These are phyloP conservation scores for Brachionus sp. DNA, from an alignment of 1,140 invertebrate species.

Conservation along the genomic window DNA sequence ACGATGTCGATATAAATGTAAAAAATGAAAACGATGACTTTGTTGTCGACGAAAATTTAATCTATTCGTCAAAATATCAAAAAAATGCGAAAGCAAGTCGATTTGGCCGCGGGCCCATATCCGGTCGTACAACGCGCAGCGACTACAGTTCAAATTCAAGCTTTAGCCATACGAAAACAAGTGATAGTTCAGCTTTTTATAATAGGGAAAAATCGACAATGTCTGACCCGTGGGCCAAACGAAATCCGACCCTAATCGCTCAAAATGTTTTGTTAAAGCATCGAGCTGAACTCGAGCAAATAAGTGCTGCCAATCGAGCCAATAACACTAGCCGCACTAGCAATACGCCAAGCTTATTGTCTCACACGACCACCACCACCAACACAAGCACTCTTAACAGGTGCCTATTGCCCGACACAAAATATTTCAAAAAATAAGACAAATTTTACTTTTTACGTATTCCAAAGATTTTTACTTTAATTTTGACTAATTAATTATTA, in stretches of 20 bases:
- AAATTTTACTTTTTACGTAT: not conserved
- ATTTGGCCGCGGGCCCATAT: not conserved
- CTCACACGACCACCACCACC: not conserved
- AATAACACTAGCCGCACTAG: conserved; percentile 16
- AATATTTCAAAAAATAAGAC: conserved; percentile 43
- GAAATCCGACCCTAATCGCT: conserved; percentile 37
- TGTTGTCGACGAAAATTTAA: conserved; percentile 4
- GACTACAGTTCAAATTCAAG: conserved; percentile 19
- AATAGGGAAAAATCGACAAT: not conserved
- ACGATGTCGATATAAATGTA: conserved; percentile 26
- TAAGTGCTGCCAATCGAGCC: not conserved
- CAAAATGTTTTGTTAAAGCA: conserved; percentile 42
- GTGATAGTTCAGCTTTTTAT: not conserved
- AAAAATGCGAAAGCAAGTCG: not conserved
- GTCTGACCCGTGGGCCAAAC: conserved; percentile 29
- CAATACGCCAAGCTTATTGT: not conserved
- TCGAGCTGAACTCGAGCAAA: conserved; percentile 31
- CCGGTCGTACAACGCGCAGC: conserved; percentile 2
- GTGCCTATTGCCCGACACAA: conserved; percentile 37
- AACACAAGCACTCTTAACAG: not conserved
- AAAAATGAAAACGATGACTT: not conserved
- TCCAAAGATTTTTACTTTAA: not conserved
- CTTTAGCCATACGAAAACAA: not conserved
- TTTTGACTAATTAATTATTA: too few relatives aligned
- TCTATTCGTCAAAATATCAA: not conserved